These are phyloP conservation scores for Mustela nigripes DNA, from an alignment of 2,113 vertebrate species.

Conservation along the genomic window DNA sequence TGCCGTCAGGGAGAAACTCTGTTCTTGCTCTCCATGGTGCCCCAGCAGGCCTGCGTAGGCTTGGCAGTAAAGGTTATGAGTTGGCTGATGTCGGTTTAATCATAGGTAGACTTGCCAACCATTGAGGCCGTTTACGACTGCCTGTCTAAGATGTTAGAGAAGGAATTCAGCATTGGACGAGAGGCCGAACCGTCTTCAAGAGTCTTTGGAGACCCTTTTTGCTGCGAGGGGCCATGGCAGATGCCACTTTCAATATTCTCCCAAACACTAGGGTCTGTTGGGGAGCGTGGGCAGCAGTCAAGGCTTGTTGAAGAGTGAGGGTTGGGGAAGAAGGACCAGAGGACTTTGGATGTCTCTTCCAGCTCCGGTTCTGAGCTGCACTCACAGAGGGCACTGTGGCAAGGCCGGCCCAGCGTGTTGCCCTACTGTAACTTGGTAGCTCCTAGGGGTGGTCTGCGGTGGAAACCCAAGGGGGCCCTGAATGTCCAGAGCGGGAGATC, in stretches of 20 bases:
- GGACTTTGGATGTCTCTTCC: background rate
- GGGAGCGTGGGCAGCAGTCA: rapidly evolving
- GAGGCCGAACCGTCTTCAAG: background rate
- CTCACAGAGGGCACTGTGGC: background rate
- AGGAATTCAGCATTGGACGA: background rate
- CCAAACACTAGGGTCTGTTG: rapidly evolving
- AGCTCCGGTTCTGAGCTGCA: background rate
- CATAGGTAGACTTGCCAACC: background rate
- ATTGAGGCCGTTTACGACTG: background rate
- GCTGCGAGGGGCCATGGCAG: background rate
- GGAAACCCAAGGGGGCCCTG: background rate
- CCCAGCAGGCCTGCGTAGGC: background rate
- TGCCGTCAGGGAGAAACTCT: background rate
- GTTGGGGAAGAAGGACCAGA: background rate
- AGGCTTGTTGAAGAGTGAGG: background rate
- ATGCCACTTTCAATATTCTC: background rate
- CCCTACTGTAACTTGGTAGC: background rate
- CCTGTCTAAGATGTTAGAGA: background rate
- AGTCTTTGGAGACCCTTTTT: background rate
- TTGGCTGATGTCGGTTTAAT: background rate
- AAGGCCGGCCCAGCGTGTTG: too few relatives aligned
- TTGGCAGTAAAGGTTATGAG: background rate
- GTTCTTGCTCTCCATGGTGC: background rate
- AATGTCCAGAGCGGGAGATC: background rate
- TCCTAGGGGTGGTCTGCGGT: rapidly evolving